A percentile compares a stretch with the other conserved stretches of the same genome.
These are phyloP conservation scores for Pristionchus maxplancki DNA, from an alignment of 2,888 invertebrate species.

Conservation along the genomic window DNA sequence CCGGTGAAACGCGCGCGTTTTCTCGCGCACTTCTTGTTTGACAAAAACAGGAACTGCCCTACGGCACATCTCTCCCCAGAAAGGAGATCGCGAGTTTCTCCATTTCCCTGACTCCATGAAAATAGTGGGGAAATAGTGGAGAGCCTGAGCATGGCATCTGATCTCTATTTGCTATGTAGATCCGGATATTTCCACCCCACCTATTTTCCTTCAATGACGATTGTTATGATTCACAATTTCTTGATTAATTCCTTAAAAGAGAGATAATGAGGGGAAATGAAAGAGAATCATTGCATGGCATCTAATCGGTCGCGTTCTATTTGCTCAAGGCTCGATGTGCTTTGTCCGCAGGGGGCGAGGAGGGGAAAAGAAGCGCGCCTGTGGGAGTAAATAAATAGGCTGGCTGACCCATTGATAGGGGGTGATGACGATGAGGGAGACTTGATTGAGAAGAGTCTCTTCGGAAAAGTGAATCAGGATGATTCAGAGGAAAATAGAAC, in stretches of 20 bases:
- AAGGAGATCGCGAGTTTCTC: background rate
- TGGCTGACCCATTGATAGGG: background rate
- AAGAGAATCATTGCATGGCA: no score
- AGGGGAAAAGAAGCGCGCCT: background rate
- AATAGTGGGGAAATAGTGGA: no score
- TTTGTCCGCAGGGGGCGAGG: no score
- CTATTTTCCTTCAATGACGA: no score
- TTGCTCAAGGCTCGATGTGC: no score
- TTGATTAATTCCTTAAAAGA: no score
- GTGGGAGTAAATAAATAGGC: slow-evolving; percentile 17
- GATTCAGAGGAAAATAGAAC: background rate
- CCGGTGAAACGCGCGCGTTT: background rate
- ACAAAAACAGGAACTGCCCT: background rate
- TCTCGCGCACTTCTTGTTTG: background rate
- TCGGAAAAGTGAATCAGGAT: background rate
- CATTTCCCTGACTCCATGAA: background rate
- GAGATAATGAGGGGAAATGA: background rate
- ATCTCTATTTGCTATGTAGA: no score
- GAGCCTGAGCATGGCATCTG: no score
- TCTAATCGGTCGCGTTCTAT: no score
- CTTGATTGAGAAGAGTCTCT: slow-evolving; percentile 14
- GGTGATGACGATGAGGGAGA: background rate
- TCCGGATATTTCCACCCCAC: no score
- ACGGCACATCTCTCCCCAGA: background rate
- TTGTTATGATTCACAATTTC: no score